These are phyloP conservation scores for Drosophila anceps DNA, from an alignment of 2,888 invertebrate species.

Conservation along the genomic window DNA sequence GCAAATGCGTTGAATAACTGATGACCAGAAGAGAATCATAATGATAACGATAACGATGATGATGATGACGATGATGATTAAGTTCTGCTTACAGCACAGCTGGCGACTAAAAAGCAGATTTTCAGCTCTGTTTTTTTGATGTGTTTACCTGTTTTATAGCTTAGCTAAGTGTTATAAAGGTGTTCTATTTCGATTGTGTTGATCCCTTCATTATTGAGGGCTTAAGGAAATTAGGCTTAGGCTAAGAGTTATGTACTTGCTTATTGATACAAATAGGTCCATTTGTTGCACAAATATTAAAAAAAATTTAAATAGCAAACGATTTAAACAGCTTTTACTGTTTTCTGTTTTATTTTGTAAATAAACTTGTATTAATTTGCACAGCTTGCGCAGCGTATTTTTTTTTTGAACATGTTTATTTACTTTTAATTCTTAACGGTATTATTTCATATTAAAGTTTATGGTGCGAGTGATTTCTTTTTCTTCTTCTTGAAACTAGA, in stretches of 20 bases:
- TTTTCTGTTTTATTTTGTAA: background rate
- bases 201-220: background rate
- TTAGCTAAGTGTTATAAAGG: conserved; percentile 43
- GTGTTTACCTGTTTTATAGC: conserved; percentile 11
- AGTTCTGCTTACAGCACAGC: conserved; percentile 16
- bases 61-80: conserved; percentile 35
- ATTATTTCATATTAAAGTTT: background rate
- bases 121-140: too few relatives aligned
- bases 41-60: conserved; percentile 30
- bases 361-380: conserved; percentile 7
- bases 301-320: conserved; percentile 1
- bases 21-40: conserved; percentile 44
- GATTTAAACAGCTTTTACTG: conserved; percentile 21
- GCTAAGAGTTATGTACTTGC: conserved; percentile 14
- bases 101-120: conserved; percentile 18
- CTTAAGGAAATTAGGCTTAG: conserved; percentile 4
- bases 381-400: conserved; percentile 9
- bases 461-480: background rate
- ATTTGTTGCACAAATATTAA: background rate
- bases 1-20: conserved; percentile 63
- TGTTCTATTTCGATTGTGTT: background rate
- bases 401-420: background rate
- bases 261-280: conserved; percentile 10
- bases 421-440: background rate
- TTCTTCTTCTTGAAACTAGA: background rate